Evolutionary conservation across 2,113 vertebrate species (phyloP).

Genomic region (Alosa alosa): DNA sequence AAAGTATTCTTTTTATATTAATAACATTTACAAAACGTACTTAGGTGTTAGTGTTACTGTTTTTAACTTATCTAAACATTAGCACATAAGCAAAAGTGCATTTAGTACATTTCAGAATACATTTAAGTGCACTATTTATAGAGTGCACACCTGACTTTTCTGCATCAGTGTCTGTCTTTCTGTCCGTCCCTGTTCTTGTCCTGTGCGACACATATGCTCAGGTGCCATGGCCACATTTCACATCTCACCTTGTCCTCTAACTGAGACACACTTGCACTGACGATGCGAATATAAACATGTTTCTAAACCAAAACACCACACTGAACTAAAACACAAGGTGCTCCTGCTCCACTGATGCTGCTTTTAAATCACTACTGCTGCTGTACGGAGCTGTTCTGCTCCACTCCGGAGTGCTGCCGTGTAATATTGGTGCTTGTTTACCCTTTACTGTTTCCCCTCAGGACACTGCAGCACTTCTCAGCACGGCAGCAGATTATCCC

Average conservation of each 20-base stretch:
- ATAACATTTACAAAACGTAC: no score
- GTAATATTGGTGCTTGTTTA: conserved; percentile 2
- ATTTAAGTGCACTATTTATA: background rate
- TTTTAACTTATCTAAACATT: no score
- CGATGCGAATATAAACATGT: background rate
- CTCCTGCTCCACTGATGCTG: background rate
- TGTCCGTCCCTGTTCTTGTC: background rate
- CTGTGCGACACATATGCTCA: background rate
- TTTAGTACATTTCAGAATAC: no score
- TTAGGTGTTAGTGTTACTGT: no score
- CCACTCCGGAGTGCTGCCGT: conserved; percentile 37
- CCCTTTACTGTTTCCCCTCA: conserved; percentile 11
- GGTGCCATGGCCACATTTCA: background rate
- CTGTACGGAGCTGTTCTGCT: conserved; percentile 46
- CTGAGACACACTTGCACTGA: background rate
- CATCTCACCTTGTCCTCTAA: background rate
- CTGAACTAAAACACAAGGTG: background rate
- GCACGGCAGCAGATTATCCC: conserved; percentile 13
- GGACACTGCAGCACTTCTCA: conserved; percentile 9
- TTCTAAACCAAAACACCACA: background rate
- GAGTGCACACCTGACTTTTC: background rate
- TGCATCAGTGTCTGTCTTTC: background rate
- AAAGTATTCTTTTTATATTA: no score
- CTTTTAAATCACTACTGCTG: background rate
- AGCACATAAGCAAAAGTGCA: background rate